Evolutionary conservation across 2,888 invertebrate genomes (phyloP).

Genomic region (Orthosia incerta): DNA sequence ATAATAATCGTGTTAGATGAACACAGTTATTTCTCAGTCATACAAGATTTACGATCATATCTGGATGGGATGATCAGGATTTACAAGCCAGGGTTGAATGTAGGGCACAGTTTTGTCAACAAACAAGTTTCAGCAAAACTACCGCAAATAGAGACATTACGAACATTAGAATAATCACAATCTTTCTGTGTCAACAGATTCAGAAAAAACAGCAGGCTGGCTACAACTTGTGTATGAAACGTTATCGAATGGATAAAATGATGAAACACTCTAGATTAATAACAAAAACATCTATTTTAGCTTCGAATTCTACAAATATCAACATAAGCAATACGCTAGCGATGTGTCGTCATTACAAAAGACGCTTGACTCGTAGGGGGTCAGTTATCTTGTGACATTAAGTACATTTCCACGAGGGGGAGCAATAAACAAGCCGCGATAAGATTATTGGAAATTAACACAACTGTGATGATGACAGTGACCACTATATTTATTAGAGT

Average conservation of each 20-base stretch:
- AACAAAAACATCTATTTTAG: constrained; percentile 61
- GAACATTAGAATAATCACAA: constrained; percentile 11
- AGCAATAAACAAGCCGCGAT: constrained; percentile 77
- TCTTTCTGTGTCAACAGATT: constrained; percentile 17
- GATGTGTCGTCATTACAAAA: constrained; percentile 80
- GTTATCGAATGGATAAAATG: constrained; percentile 63
- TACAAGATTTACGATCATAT: constrained; percentile 9
- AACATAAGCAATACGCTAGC: constrained; percentile 73
- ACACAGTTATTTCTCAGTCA: neutral
- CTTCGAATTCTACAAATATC: constrained; percentile 62
- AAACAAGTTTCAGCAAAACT: constrained; percentile 1
- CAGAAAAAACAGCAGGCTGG: constrained; percentile 22
- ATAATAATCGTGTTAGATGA: neutral
- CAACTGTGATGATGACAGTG: constrained; percentile 57
- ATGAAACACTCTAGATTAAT: constrained; percentile 67
- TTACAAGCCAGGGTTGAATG: neutral
- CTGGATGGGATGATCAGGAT: neutral
- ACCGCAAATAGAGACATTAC: neutral
- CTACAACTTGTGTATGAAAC: constrained; percentile 32
- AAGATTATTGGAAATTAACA: constrained; percentile 76
- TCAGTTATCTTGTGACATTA: constrained; percentile 83
- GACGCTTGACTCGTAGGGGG: constrained; percentile 80
- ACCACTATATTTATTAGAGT: constrained; percentile 63
- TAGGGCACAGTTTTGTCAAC: neutral
- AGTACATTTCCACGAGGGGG: constrained; percentile 86